Conservation (phyloP, 2,888 invertebrate genomes). For the Caenorhabditis sp. region DNA sequence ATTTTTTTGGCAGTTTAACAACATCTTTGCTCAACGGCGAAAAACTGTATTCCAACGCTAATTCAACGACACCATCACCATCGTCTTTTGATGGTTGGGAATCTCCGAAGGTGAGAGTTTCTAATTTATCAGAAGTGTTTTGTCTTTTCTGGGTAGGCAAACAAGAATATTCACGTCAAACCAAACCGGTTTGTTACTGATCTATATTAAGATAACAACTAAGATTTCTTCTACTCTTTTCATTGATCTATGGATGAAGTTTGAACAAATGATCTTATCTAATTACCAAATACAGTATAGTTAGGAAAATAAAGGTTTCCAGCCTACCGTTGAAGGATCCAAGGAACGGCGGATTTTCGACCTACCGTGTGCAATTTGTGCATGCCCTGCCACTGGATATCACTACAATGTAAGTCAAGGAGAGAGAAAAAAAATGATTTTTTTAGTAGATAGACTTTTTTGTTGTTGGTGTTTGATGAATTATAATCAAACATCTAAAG, state of each 20-base stretch:
- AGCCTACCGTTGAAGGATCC: conserved; percentile 24
- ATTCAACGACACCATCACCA: background rate
- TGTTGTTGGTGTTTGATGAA: too few species aligned
- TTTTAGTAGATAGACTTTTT: too few species aligned
- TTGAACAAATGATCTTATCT: background rate
- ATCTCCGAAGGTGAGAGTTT: background rate
- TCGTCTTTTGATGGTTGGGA: background rate
- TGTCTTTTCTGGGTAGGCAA: too few species aligned
- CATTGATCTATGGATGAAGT: background rate
- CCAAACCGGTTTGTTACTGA: background rate
- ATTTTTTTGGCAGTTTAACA: background rate
- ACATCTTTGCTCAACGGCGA: background rate
- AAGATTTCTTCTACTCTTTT: background rate
- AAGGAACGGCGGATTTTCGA: conserved; percentile 38
- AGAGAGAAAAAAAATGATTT: too few species aligned
- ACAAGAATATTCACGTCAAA: background rate
- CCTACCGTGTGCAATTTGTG: conserved; percentile 49
- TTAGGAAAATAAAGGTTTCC: too few species aligned
- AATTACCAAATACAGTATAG: background rate
- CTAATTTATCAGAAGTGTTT: background rate
- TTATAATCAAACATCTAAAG: too few species aligned
- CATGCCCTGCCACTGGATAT: conserved; percentile 46
- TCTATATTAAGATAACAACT: background rate
- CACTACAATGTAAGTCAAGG: conserved; percentile 54
- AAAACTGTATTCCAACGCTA: background rate